A percentile compares a stretch with the other conserved stretches of the same genome.
Evolutionary conservation across 2,797 vertebrate species (phyloP).

Genomic region (Trichosurus vulpecula): DNA sequence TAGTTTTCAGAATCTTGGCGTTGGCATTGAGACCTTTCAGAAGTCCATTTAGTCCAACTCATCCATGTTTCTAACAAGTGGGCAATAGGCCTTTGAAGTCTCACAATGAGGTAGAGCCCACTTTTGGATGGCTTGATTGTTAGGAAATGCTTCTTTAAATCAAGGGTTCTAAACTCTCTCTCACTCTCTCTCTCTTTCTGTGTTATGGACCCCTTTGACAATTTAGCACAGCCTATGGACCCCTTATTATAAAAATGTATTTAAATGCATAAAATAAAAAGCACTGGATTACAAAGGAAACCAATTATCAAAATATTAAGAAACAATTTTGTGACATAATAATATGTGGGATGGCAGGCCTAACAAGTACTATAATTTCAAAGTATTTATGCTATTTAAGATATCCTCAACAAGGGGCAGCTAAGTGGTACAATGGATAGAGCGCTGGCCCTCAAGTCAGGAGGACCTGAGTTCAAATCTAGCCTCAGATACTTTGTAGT

Average conservation of each 20-base stretch:
- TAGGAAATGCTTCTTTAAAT: background rate
- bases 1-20: background rate
- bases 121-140: background rate
- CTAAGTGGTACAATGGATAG: background rate
- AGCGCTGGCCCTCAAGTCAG: background rate
- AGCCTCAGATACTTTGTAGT: background rate
- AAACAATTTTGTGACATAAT: background rate
- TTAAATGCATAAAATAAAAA: background rate
- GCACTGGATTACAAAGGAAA: background rate
- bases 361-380: background rate
- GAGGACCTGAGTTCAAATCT: background rate
- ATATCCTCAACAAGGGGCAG: background rate
- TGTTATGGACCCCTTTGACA: background rate
- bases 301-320: background rate
- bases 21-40: background rate
- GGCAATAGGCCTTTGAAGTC: background rate
- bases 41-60: background rate
- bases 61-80: background rate
- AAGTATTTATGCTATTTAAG: background rate
- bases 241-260: background rate
- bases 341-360: background rate
- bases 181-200: no score
- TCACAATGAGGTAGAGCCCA: background rate
- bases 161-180: background rate
- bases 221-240: background rate